Evolutionary conservation across 2,888 invertebrate species (phyloP).

Genomic region (Troides oblongomaculatus): DNA sequence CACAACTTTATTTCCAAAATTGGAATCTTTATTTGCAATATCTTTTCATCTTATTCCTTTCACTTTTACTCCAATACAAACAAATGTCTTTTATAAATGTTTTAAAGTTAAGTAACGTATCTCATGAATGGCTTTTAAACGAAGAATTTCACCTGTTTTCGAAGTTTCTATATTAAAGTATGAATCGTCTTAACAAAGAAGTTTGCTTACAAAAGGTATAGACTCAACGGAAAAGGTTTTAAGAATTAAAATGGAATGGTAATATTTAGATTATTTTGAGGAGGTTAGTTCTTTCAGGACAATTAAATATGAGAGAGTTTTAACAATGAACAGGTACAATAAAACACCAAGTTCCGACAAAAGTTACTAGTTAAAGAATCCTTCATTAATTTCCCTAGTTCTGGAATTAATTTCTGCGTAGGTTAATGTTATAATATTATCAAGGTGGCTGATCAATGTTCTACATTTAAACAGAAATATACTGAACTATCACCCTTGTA

Average conservation of each 20-base stretch:
- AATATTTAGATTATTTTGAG: neutral
- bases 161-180: constrained; percentile 3
- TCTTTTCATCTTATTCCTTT: neutral
- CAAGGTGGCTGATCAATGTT: too few relatives aligned
- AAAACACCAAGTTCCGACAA: neutral
- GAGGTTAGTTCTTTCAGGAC: neutral
- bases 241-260: neutral
- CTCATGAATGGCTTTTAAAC: neutral
- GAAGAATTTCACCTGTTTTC: neutral
- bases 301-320: neutral
- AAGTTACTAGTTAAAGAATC: too few relatives aligned
- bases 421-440: too few relatives aligned
- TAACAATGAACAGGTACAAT: too few relatives aligned
- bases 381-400: too few relatives aligned
- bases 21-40: too few relatives aligned
- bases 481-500: too few relatives aligned
- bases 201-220: neutral
- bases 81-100: neutral
- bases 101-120: neutral
- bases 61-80: neutral
- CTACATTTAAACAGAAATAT: too few relatives aligned
- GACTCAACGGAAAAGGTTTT: neutral
- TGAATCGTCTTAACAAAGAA: neutral
- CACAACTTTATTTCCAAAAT: too few relatives aligned
- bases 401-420: too few relatives aligned